Conservation (phyloP, 2,797 vertebrate species). For the Rhadinocentrus ornatus region DNA sequence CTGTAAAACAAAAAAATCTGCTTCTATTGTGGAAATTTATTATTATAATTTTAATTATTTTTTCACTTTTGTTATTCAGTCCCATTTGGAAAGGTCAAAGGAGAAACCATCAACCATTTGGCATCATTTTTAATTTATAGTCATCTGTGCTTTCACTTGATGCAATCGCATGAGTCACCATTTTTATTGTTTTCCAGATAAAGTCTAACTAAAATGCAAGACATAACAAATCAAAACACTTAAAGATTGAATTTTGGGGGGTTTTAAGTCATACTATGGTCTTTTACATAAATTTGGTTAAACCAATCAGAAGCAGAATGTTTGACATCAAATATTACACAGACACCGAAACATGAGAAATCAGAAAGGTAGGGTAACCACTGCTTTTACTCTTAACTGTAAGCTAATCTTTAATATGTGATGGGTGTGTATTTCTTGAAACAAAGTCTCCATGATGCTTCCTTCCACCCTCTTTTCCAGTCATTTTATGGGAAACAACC, state of each 20-base stretch:
- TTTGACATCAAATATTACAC: neutral
- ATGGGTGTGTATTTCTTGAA: conserved; percentile 15
- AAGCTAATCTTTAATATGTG: neutral
- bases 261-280: too few species aligned
- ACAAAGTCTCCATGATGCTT: conserved; percentile 6
- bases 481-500: conserved; percentile 20
- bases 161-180: neutral
- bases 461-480: neutral
- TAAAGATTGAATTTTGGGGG: neutral
- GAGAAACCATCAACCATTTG: neutral
- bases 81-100: neutral
- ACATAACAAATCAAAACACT: neutral
- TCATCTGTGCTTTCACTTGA: neutral
- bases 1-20: too few species aligned
- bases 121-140: neutral
- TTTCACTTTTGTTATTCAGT: neutral
- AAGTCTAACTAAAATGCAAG: neutral
- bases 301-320: neutral
- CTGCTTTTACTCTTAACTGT: neutral
- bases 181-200: neutral
- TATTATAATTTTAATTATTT: neutral
- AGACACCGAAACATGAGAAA: neutral
- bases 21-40: too few species aligned
- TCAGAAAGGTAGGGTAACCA: neutral
- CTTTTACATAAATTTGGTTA: neutral